Conservation (phyloP, 2,113 vertebrate species). For the Dicentrarchus labrax region DNA sequence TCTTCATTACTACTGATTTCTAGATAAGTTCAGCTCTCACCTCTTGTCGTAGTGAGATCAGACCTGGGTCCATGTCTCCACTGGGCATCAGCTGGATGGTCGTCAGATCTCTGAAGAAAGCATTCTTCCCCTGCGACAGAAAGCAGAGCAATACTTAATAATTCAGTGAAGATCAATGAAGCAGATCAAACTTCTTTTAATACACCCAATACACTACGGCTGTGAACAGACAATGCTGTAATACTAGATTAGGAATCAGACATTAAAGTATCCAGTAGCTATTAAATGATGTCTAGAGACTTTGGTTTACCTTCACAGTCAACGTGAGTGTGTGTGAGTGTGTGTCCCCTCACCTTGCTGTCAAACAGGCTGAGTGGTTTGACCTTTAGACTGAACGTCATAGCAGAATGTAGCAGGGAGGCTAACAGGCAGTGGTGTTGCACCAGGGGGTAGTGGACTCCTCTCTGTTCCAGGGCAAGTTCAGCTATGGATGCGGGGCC, state of each 20-base stretch:
- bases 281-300: background rate
- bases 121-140: constrained; percentile 91
- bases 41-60: constrained; percentile 91
- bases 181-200: no score
- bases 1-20: background rate
- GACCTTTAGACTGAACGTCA: constrained; percentile 90
- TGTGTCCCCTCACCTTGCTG: constrained; percentile 87
- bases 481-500: constrained; percentile 93
- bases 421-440: constrained; percentile 94
- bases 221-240: no score
- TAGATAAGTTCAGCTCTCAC: constrained; percentile 73
- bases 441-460: constrained; percentile 93
- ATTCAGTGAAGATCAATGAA: no score
- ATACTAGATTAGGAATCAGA: no score
- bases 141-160: background rate
- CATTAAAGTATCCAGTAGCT: background rate
- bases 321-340: background rate
- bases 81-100: constrained; percentile 96
- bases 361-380: constrained; percentile 96
- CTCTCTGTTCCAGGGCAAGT: constrained; percentile 93
- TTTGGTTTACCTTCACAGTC: background rate
- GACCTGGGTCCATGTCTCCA: constrained; percentile 91
- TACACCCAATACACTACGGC: no score
- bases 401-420: constrained; percentile 86
- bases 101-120: constrained; percentile 97